A percentile compares a stretch with the other conserved stretches of the same genome.
Conservation (phyloP, 1,140 invertebrate genomes). For the Cydia splendana region DNA sequence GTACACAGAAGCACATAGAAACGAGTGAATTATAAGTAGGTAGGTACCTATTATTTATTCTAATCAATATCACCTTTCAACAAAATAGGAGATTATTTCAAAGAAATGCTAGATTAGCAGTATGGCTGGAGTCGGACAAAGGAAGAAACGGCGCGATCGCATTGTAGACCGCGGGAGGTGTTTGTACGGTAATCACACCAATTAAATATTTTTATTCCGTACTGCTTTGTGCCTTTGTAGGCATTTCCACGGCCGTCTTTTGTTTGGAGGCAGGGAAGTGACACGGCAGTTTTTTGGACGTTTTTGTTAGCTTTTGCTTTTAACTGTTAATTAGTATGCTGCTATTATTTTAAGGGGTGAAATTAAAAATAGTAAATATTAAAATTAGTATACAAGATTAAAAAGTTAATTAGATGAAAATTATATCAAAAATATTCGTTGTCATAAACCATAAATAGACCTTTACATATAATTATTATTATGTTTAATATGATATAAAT, state of each 20-base stretch:
- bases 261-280: conserved; percentile 41
- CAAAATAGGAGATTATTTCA: conserved; percentile 33
- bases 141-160: conserved; percentile 38
- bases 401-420: no score
- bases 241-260: conserved; percentile 61
- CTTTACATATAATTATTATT: no score
- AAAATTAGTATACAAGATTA: not conserved
- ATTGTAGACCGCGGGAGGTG: conserved; percentile 62
- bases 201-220: conserved; percentile 76
- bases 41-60: conserved; percentile 12
- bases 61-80: conserved; percentile 28
- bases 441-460: no score
- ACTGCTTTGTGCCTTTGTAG: conserved; percentile 62
- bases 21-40: not conserved
- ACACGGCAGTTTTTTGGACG: conserved; percentile 2
- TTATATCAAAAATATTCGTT: no score
- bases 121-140: conserved; percentile 34
- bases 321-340: not conserved
- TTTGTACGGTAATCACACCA: conserved; percentile 73
- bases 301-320: conserved; percentile 30
- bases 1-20: not conserved
- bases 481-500: no score
- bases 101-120: conserved; percentile 27
- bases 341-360: not conserved
- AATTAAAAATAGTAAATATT: not conserved